Percentiles rank a stretch among this genome's conserved stretches.
Conservation (phyloP, 2,113 vertebrate genomes). For the Phylloscopus trochiloides region DNA sequence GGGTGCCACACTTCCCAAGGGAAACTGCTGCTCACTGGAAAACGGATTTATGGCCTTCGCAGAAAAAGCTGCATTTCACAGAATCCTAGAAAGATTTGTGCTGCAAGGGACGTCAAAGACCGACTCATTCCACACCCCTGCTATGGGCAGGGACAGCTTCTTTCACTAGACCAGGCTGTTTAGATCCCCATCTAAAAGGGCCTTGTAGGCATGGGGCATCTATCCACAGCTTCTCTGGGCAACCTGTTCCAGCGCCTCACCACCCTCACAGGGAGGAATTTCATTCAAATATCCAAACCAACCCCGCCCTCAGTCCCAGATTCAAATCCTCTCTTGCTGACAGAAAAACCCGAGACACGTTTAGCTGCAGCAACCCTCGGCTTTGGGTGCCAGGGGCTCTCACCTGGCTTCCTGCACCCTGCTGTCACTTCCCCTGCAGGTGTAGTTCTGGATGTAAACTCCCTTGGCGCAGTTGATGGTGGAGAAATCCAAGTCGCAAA, state of each 20-base stretch:
- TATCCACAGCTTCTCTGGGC: background rate
- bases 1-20: background rate
- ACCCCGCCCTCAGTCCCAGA: background rate
- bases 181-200: too few species aligned
- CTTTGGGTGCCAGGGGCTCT: background rate
- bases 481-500: constrained; percentile 86
- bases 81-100: background rate
- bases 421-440: constrained; percentile 77
- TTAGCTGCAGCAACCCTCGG: accelerated
- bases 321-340: too few species aligned
- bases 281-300: background rate
- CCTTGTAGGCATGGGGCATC: background rate
- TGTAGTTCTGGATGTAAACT: constrained; percentile 88
- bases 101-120: background rate
- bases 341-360: background rate
- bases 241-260: background rate
- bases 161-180: background rate
- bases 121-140: accelerated
- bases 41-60: accelerated
- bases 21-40: background rate
- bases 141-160: background rate
- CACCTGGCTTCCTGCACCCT: constrained; percentile 95
- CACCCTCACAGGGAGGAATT: background rate
- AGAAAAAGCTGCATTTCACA: background rate
- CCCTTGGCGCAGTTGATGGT: constrained; percentile 87